phyloP scores from a whole-genome alignment of 2,888 invertebrate species.

The Phrixothrix hirtus region DNA sequence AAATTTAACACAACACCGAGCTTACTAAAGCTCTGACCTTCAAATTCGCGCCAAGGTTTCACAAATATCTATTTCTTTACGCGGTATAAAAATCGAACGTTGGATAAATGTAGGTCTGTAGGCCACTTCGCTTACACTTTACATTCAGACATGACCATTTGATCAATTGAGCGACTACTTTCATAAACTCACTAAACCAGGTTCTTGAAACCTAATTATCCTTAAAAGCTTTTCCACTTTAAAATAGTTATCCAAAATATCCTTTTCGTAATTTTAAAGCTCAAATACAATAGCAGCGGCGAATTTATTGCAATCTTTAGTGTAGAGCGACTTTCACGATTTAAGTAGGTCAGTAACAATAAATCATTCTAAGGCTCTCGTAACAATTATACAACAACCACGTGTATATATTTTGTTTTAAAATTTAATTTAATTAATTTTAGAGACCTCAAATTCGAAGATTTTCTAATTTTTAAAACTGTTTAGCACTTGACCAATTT shows the following conservation, averaged over 20 bases:
- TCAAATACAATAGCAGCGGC: conserved; percentile 14
- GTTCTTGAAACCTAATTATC: conserved; percentile 58
- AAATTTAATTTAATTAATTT: conserved; percentile 8
- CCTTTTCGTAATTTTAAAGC: conserved; percentile 15
- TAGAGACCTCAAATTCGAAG: background rate
- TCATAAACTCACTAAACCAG: conserved; percentile 59
- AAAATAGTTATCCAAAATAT: conserved; percentile 12
- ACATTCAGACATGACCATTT: conserved; percentile 74
- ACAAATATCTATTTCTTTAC: conserved; percentile 58
- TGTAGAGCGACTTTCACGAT: conserved; percentile 43
- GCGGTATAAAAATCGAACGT: conserved; percentile 64
- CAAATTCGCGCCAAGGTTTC: conserved; percentile 57
- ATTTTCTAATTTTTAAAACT: conserved; percentile 5
- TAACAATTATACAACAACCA: conserved; percentile 43
- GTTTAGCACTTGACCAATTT: conserved; percentile 13
- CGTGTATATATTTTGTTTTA: conserved; percentile 33
- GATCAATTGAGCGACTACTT: conserved; percentile 70
- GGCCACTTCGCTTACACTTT: conserved; percentile 86
- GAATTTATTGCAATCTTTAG: conserved; percentile 20
- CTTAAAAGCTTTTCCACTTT: conserved; percentile 44
- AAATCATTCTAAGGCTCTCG: conserved; percentile 44
- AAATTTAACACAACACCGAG: conserved; percentile 55
- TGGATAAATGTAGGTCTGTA: conserved; percentile 84
- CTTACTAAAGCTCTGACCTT: conserved; percentile 57
- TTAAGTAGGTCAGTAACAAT: conserved; percentile 50